A percentile compares a stretch with the other conserved stretches of the same genome.
These are phyloP conservation scores for Pachyseris speciosa DNA, from an alignment of 64 coral and sea anemone genomes.

Conservation along the genomic window DNA sequence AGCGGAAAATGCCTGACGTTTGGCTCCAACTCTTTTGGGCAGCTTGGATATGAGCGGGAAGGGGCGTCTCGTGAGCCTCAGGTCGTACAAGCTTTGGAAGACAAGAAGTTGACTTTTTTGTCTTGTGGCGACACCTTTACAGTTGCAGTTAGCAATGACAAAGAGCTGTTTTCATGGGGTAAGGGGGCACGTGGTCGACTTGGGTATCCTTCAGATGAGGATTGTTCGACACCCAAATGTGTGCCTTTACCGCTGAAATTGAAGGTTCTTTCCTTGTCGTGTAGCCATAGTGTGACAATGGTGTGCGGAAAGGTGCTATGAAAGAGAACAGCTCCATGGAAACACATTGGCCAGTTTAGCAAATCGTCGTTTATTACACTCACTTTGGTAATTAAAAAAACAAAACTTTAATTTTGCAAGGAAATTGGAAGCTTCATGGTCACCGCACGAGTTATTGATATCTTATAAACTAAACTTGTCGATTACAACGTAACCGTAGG, in stretches of 20 bases:
- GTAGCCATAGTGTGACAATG: slow-evolving; percentile 78
- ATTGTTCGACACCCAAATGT: slow-evolving; percentile 53
- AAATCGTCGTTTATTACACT: no score
- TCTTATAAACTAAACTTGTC: no score
- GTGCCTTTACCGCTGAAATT: slow-evolving; percentile 62
- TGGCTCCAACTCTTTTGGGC: slow-evolving; percentile 98
- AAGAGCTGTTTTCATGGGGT: slow-evolving; percentile 89
- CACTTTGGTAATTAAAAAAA: no score
- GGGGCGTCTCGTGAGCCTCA: slow-evolving; percentile 48
- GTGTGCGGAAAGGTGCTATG: slow-evolving; percentile 57
- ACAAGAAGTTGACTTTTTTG: slow-evolving; percentile 53
- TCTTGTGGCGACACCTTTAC: slow-evolving; percentile 95
- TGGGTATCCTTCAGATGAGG: slow-evolving; percentile 72
- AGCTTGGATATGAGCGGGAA: slow-evolving; percentile 83
- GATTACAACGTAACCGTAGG: no score
- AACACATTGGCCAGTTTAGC: no score
- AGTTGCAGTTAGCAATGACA: slow-evolving; percentile 78
- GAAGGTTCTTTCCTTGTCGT: slow-evolving; percentile 80
- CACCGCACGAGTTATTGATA: no score
- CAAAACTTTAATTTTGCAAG: no score
- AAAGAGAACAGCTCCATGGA: background rate
- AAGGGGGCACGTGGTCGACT: slow-evolving; percentile 89
- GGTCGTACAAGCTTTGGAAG: slow-evolving; percentile 67
- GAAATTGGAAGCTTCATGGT: no score
- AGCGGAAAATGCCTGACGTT: slow-evolving; percentile 79